Base-by-base conservation (phyloP, 92 coral and sea anemone species). In the Meandrina meandrites region DNA sequence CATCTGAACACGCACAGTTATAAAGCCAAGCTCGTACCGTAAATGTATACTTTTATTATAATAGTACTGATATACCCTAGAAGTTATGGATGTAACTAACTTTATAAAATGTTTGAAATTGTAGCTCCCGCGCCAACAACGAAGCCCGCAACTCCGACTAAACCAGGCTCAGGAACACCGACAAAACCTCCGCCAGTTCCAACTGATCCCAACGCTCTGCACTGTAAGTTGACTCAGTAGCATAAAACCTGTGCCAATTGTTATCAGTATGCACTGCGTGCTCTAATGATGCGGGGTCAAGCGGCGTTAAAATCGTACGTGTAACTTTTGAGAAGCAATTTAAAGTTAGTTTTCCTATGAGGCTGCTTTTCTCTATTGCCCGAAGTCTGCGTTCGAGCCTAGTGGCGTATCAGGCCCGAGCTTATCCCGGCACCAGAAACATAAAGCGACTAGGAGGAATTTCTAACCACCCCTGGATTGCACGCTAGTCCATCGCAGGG, bases 191-290 rank as follows among this genome's bases (percentile, higher is more conserved):
- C 74, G 9, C 74, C 69, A 1, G 47, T 27, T 21, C 67, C 67
- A 35, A 28, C 24, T 27, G 81, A 85, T 53, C 88, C 88, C 7
- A 47, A 85, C 76, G 62, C 75, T 19, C 47, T 85, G 30, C 80
- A 85, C 16, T 85, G 88, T 85, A 85, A 75, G 88, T 85, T 8
- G n/a, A 14, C 5, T 27, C 1, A 66, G 13, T 42, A 13, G 14
- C 5, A 22, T 22, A 22, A 84, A 35, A 1, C 11, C 8, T 35
- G 79, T 30, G 6, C n/a, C 11, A 21, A 35, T 37, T 40, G n/a
- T 19, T 18, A 73, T 35, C 8, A 13, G 11, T 7, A 73, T 66
- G 35, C 71, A 9, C 28, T 66, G 35, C 34, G 35, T 8, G 18
- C 15, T 35, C 71, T n/a, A 1, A 66, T 10, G 18, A 66, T 66